Conservation (phyloP, 2,888 invertebrate genomes). For the Catocala nupta region DNA sequence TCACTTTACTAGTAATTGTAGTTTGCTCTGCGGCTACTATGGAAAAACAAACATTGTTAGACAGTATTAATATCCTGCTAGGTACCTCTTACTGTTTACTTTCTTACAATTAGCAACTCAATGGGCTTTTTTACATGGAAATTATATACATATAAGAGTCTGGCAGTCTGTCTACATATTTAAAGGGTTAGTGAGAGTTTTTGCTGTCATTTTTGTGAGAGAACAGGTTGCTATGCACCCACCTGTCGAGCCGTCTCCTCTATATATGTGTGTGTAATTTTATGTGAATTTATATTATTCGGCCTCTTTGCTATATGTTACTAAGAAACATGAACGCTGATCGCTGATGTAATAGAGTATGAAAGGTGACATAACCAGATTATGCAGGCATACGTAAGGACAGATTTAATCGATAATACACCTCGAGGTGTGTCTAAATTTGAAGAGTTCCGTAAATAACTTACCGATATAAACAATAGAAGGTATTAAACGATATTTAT, state of each 20-base stretch:
- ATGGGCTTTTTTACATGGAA: no score
- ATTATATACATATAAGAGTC: background rate
- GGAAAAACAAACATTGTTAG: no score
- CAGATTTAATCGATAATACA: background rate
- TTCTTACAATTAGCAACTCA: no score
- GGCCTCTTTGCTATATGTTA: constrained; percentile 27
- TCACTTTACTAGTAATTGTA: no score
- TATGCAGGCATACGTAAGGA: constrained; percentile 2
- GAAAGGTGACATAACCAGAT: constrained; percentile 39
- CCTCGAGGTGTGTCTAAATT: background rate
- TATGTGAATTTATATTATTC: constrained; percentile 50
- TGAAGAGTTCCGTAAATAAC: background rate
- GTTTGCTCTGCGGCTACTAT: no score
- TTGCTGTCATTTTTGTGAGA: constrained; percentile 71
- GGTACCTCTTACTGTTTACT: no score
- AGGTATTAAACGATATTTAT: no score
- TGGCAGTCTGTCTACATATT: constrained; percentile 35
- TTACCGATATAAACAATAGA: no score
- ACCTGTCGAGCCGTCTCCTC: constrained; percentile 70
- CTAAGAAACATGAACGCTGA: constrained; percentile 32
- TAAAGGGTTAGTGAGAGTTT: constrained; percentile 79
- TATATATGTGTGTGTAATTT: constrained; percentile 41
- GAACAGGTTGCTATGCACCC: constrained; percentile 72
- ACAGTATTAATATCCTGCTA: no score
- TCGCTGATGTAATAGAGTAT: constrained; percentile 28